These are phyloP conservation scores for Vanessa cardui DNA, from an alignment of 2,888 invertebrate species.

Conservation along the genomic window DNA sequence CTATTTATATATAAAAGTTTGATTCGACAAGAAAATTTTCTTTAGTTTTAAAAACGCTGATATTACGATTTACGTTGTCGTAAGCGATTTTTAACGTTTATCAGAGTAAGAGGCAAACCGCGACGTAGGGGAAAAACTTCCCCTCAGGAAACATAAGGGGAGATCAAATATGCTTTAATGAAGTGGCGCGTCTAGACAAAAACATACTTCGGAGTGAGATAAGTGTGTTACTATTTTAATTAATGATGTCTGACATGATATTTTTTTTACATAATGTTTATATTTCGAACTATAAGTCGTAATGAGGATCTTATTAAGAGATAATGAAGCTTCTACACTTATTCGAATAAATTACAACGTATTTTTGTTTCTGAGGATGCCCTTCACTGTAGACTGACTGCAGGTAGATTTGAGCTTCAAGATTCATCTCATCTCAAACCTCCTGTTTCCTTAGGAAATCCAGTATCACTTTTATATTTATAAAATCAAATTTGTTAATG, in stretches of 20 bases:
- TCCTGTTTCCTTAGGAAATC: no score
- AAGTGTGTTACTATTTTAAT: conserved; percentile 28
- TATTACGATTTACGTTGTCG: not conserved
- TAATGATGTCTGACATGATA: conserved; percentile 16
- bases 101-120: conserved; percentile 22
- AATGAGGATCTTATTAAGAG: no score
- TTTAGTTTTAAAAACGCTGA: conserved; percentile 4
- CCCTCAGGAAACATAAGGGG: conserved; percentile 27
- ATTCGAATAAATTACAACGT: no score
- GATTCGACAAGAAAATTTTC: not conserved
- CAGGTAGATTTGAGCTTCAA: no score
- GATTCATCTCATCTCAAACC: no score
- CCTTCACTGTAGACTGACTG: no score
- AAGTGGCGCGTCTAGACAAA: conserved; percentile 28
- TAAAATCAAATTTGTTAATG: no score
- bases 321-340: no score
- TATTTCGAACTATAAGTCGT: no score
- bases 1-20: no score
- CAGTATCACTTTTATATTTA: no score
- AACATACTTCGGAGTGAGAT: conserved; percentile 15
- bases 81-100: conserved; percentile 27
- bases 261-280: not conserved
- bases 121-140: conserved; percentile 17
- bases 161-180: conserved; percentile 32
- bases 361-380: no score